A percentile compares a stretch with the other conserved stretches of the same genome.
Evolutionary conservation across 2,797 vertebrate species (phyloP).

Genomic region (Euthynnus affinis): DNA sequence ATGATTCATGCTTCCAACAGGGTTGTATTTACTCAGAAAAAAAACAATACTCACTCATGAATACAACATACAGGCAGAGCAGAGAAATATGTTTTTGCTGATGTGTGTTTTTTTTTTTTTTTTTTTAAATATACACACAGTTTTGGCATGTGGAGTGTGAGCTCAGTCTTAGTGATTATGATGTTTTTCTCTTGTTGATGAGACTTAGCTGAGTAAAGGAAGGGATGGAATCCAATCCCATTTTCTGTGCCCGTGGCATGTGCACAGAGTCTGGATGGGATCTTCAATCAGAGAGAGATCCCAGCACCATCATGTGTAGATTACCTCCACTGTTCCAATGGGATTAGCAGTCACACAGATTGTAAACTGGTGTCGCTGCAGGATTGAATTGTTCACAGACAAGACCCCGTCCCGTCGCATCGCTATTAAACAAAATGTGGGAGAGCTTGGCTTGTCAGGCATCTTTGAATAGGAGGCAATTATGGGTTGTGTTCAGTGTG

Average conservation of each 20-base stretch:
- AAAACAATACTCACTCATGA: constrained; percentile 49
- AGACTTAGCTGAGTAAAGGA: constrained; percentile 40
- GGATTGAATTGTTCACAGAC: constrained; percentile 60
- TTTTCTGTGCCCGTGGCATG: constrained; percentile 25
- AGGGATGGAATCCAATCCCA: constrained; percentile 36
- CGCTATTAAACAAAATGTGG: constrained; percentile 19
- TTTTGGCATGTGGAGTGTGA: not conserved
- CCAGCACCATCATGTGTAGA: constrained; percentile 55
- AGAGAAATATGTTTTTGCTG: constrained; percentile 20
- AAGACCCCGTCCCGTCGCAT: constrained; percentile 24
- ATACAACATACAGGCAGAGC: constrained; percentile 20
- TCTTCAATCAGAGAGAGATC: constrained; percentile 34
- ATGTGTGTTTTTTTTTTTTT: too few relatives aligned
- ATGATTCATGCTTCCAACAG: constrained; percentile 72
- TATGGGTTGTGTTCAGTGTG: constrained; percentile 21
- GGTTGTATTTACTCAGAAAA: constrained; percentile 48
- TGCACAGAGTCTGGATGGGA: constrained; percentile 22
- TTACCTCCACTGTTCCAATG: constrained; percentile 60
- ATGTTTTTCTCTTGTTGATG: constrained; percentile 17
- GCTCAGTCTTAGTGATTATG: constrained; percentile 22
- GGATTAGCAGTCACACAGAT: constrained; percentile 72
- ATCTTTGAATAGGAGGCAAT: constrained; percentile 48
- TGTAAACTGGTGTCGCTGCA: constrained; percentile 55
- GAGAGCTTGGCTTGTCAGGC: constrained; percentile 39
- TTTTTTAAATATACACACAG: constrained; percentile 23